Evolutionary conservation across 2,113 vertebrate genomes (phyloP).

Genomic region (Microtus pennsylvanicus): DNA sequence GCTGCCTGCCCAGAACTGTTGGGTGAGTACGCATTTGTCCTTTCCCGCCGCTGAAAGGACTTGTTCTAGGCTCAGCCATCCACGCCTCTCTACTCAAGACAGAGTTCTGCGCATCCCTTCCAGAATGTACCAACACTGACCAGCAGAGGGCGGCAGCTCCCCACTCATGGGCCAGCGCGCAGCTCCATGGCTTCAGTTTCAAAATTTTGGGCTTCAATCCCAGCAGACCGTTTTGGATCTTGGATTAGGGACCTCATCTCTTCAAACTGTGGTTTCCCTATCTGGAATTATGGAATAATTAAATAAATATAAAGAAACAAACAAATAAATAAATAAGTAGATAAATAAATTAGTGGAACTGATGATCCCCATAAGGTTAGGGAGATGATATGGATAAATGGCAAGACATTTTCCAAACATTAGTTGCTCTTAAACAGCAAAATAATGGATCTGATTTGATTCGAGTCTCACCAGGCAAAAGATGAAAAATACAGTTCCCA

Average conservation of each 20-base stretch:
- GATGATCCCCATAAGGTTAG: neutral
- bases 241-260: neutral
- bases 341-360: neutral
- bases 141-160: conserved; percentile 52
- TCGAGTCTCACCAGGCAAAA: neutral
- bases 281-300: neutral
- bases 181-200: neutral
- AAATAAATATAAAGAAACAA: too few relatives aligned
- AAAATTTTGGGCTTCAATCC: neutral
- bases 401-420: neutral
- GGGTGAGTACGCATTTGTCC: neutral
- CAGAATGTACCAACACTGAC: neutral
- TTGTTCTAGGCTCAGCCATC: neutral
- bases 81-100: neutral
- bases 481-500: neutral
- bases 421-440: neutral
- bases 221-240: neutral
- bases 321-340: too few relatives aligned
- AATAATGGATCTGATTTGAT: neutral
- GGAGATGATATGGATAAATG: neutral
- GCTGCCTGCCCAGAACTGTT: neutral
- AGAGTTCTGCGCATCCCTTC: neutral
- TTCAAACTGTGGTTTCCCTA: neutral
- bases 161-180: neutral
- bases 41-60: neutral